Evolutionary conservation across 2,888 invertebrate species (phyloP), one percentile per base, ranked within the genome.

Genomic region (Muscina levida): DNA sequence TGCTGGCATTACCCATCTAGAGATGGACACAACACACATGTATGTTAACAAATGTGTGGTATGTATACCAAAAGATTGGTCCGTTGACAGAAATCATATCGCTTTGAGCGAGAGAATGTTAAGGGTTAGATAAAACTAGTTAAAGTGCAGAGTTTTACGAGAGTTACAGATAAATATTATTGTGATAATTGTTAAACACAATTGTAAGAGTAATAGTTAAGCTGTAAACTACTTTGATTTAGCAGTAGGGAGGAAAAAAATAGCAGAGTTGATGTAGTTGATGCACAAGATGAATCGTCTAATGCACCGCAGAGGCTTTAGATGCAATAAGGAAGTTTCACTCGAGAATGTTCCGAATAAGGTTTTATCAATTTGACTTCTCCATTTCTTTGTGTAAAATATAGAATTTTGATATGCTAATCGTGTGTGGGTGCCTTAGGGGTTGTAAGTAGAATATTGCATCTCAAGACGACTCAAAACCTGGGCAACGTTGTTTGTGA

Each of bases 11-110:
- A 10, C 53, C 19, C 19, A 19, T 22, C 10, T 22, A 48, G 22
- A 15, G 48, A 66, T 15, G 22, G 53, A 37, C 46, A 51, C 0
- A 53, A 42, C 39, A 13, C 37, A 39, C 17, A 67, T n/a, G 15
- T 5, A 17, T 31, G n/a, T 1, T 37, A 46, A 24, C n/a, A 37
- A 13, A 22, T 51, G 46, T 22, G 2, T 51, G 24, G n/a, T 39
- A 17, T 59, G 42, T 62, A 42, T 62, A 19, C 19, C 59, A 59
- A 56, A 37, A 37, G 31, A 31, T 31, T 31, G 31, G 19, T n/a
- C n/a, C n/a, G 48, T 48, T 51, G 31, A 31, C 8, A 31, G 8
- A 31, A 31, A 31, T 31, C n/a, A n/a, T n/a, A n/a, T n/a, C n/a
- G 31, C 31, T 31, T 31, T 13, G n/a, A 26, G 13, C 19, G 5